phyloP scores from a whole-genome alignment of 2,113 vertebrate genomes.

The Pachycephala philippinensis region DNA sequence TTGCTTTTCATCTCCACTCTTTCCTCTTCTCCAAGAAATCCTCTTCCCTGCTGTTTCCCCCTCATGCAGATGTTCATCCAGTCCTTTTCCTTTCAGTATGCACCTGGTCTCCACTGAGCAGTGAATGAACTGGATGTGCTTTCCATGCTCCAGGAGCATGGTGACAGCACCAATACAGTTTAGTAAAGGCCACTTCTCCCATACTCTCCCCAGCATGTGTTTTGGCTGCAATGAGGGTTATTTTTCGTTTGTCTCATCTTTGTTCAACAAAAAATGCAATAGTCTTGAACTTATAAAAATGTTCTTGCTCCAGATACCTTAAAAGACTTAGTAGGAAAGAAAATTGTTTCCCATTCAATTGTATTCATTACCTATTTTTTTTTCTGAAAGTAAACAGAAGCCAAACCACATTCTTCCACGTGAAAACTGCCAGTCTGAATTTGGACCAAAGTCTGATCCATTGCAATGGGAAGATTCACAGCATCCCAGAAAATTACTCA shows the following conservation, averaged over 20 bases:
- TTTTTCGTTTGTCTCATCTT: not conserved
- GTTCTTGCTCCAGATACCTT: not conserved
- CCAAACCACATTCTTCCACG: not conserved
- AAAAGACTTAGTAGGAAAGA: not conserved
- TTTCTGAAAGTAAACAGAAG: not conserved
- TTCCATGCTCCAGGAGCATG: not conserved
- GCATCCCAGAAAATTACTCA: not conserved
- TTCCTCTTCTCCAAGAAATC: not conserved
- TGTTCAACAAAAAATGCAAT: not conserved
- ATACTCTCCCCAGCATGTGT: not conserved
- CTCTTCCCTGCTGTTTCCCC: not conserved
- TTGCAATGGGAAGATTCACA: not conserved
- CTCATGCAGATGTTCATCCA: not conserved
- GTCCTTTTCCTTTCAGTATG: not conserved
- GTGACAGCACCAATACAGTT: not conserved
- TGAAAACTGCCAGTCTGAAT: not conserved
- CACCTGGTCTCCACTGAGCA: not conserved
- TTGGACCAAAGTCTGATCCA: not conserved
- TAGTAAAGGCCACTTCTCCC: not conserved
- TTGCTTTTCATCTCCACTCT: not conserved
- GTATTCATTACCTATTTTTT: not conserved
- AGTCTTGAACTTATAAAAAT: not conserved
- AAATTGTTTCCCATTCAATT: not conserved
- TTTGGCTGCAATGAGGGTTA: not conserved
- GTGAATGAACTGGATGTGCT: not conserved